Base-by-base conservation (phyloP, 2,888 invertebrate genomes). In the Perizoma flavofasciatum region DNA sequence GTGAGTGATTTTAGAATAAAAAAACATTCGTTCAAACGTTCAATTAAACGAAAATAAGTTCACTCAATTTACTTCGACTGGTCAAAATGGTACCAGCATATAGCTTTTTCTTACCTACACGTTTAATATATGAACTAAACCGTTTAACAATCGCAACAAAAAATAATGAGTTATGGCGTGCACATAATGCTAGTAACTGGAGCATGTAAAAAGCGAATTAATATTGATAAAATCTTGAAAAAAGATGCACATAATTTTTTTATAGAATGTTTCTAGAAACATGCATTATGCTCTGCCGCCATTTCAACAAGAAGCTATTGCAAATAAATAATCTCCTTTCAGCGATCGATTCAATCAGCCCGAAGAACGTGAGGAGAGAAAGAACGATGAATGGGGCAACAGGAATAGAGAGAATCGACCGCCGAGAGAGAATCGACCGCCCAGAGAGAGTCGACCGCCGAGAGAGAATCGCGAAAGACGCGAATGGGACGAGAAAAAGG, bases 351-450 rank as follows among this genome's bases (percentile, higher is more conserved):
- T 73, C 62, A 77, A 78, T 57, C 81, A 83, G 68, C 70, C 74
- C 11, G 78, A 82, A 56, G 81, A 86, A 41, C 75, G 79, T 63
- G 79, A 85, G 40, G 82, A 84, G 34, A 81, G 75, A 49, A 77
- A 74, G 54, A 62, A 70, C 9, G 84, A 85, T 22, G 81, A 84
- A 32, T 74, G 79, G 78, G 78, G 80, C 7, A 73, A 73, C 54
- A 75, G 74, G 48, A 69, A 73, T n/a, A 66, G 59, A 50, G 63
- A 60, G 39, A 60, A 59, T 43, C 52, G 66, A 60, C 60, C 49
- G 43, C 57, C 53, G 41, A 46, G 71, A n/a, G 70, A 70, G 11
- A 69, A 65, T 39, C 56, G 72, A 22, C 60, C 49, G 43, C 57
- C 53, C 37, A 46, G 71, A n/a, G 70, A 70, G 11, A 69, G 64